Conservation (phyloP, 2,888 invertebrate genomes). For the Megaustenia siamemsis region DNA sequence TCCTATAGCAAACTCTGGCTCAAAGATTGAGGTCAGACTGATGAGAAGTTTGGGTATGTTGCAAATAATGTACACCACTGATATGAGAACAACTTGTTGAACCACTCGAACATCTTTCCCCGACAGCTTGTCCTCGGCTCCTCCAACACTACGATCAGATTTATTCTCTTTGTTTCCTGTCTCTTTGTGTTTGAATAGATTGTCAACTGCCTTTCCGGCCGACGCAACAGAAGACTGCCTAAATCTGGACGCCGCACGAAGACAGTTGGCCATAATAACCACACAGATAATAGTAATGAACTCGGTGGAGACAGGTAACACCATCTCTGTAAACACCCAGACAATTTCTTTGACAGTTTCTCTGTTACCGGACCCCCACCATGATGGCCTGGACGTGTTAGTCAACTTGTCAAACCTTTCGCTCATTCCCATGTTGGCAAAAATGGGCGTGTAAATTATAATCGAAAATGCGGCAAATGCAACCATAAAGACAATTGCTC, state of each 20-base stretch:
- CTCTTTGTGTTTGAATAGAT: neutral
- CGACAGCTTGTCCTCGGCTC: neutral
- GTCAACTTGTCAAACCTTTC: neutral
- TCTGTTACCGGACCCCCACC: slow-evolving; percentile 1
- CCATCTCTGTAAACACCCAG: neutral
- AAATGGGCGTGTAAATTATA: slow-evolving; percentile 2
- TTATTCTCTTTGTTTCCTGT: neutral
- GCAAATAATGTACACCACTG: neutral
- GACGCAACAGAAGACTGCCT: neutral
- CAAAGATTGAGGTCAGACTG: neutral
- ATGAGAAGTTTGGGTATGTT: slow-evolving; percentile 25
- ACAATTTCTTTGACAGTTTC: slow-evolving; percentile 35
- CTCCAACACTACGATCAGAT: no score
- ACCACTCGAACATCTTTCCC: neutral
- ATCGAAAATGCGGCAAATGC: neutral
- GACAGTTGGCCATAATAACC: neutral
- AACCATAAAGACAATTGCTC: neutral
- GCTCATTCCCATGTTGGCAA: slow-evolving; percentile 21
- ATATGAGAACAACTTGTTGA: slow-evolving; percentile 4
- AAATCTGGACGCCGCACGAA: neutral
- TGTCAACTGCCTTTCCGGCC: neutral
- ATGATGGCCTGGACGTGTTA: slow-evolving; percentile 1
- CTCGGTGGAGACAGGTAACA: neutral
- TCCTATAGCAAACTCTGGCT: slow-evolving; percentile 14
- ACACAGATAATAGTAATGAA: neutral